Conservation (phyloP, 2,888 invertebrate species). For the Drosophila niveifrons region DNA sequence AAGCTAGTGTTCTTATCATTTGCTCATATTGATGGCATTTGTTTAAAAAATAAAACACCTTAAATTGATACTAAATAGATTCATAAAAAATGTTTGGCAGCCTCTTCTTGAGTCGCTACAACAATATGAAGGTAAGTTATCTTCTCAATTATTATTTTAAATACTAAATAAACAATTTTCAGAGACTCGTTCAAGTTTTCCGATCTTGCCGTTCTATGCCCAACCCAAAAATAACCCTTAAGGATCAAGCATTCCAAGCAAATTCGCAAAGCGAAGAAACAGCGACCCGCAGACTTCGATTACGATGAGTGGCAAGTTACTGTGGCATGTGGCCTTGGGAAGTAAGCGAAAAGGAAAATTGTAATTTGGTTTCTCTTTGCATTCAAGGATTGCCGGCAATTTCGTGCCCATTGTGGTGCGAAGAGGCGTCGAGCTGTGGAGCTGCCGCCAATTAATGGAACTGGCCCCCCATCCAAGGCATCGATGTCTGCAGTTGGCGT, state of each 20-base stretch:
- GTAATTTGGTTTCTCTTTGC: slow-evolving; percentile 34
- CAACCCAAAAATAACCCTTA: slow-evolving; percentile 32
- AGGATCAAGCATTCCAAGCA: slow-evolving; percentile 14
- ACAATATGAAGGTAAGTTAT: slow-evolving; percentile 41
- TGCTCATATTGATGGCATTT: slow-evolving; percentile 3
- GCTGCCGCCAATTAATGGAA: slow-evolving; percentile 47
- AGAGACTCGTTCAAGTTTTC: slow-evolving; percentile 28
- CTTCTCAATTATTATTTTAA: neutral
- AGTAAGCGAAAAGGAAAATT: neutral
- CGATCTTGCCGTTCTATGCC: slow-evolving; percentile 32
- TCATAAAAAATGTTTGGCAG: slow-evolving; percentile 38
- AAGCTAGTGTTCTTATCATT: slow-evolving; percentile 40
- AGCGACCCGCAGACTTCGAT: slow-evolving; percentile 34
- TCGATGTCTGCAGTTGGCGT: slow-evolving; percentile 40
- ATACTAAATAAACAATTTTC: neutral
- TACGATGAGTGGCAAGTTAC: slow-evolving; percentile 48
- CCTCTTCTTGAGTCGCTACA: slow-evolving; percentile 50
- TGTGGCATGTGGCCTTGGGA: neutral
- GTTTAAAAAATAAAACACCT: no score
- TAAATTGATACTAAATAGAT: no score
- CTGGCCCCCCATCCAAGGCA: slow-evolving; percentile 9
- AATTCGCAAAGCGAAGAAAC: neutral
- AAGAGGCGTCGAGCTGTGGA: slow-evolving; percentile 36
- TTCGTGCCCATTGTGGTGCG: slow-evolving; percentile 49
- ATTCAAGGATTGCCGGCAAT: slow-evolving; percentile 46